Evolutionary conservation across 2,797 vertebrate genomes (phyloP), one percentile per base, ranked within the genome.

Genomic region (Acanthiza pusilla): DNA sequence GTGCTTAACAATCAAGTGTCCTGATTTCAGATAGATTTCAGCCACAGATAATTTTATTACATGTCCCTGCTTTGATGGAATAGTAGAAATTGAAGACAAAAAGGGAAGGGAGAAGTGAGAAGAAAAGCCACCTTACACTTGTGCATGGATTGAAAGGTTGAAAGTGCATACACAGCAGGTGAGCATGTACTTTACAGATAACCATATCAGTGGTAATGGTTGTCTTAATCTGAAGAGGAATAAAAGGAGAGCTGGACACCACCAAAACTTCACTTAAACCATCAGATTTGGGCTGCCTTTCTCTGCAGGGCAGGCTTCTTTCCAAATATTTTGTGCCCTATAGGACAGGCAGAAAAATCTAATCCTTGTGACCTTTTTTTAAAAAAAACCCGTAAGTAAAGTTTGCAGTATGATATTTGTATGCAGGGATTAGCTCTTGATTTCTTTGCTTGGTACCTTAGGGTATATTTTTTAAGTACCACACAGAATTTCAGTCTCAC

Each of bases 401-500:
- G 72, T 84, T 94, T 94, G 86, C 80, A 84, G 47, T 75, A 50
- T 66, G 54, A 43, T 76, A 81, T 95, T 91, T 91, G 85, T 91
- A 92, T 94, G 81, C 78, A 78, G 87, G 48, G 76, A 85, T 94
- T 94, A 91, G 88, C 63, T 96, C 62, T 85, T 94, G 42, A 55
- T 95, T 96, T 94, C 74, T 93, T 96, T 87, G 18, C 86, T 88
- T 71, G 58, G 23, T 90, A 94, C 94, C 85, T 94, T 67, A 94
- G 96, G 93, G 85, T 94, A 58, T 77, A 82, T 94, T 95, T 96
- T 94, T 91, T 89, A 95, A 97, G 76, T 72, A 66, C 87, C 94
- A 72, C 82, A 80, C 75, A 85, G 88, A 92, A 82, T 92, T 95
- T 94, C 0, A 1, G 87, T 90, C 84, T 95, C 80, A 81, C 85